phyloP scores from a whole-genome alignment of 2,888 invertebrate species.

The Nectonema munidae region DNA sequence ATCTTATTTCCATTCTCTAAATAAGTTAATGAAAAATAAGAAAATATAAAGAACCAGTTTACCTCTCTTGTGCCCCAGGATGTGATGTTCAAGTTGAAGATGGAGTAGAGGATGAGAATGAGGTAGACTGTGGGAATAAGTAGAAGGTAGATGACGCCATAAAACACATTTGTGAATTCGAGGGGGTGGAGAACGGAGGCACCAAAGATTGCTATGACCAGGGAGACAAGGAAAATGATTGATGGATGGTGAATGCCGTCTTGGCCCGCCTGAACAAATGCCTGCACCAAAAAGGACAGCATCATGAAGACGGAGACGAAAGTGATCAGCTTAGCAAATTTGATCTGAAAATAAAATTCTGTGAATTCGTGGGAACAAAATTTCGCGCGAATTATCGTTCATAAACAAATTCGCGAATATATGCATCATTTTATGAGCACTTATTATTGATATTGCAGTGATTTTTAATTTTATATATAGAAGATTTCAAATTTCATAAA shows the following conservation, averaged over 20 bases:
- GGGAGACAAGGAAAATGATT: constrained; percentile 44
- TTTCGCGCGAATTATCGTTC: too few species aligned
- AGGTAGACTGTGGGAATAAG: constrained; percentile 79
- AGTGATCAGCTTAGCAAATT: constrained; percentile 40
- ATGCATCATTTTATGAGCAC: too few species aligned
- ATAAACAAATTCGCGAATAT: too few species aligned
- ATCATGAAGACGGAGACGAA: constrained; percentile 45
- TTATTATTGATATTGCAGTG: too few species aligned
- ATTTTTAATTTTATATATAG: too few species aligned
- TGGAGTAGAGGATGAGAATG: constrained; percentile 53
- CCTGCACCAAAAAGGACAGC: constrained; percentile 50
- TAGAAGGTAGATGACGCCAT: constrained; percentile 40
- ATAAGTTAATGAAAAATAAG: not conserved
- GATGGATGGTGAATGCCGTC: constrained; percentile 42
- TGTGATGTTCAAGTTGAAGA: constrained; percentile 65
- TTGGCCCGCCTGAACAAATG: constrained; percentile 39
- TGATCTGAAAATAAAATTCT: constrained; percentile 31
- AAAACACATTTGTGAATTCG: constrained; percentile 22
- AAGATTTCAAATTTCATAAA: too few species aligned
- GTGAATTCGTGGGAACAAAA: too few species aligned
- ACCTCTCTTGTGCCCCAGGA: constrained; percentile 69
- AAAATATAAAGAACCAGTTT: not conserved
- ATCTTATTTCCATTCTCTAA: too few species aligned
- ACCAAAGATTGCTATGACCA: constrained; percentile 31
- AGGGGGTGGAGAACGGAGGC: constrained; percentile 37